These are phyloP conservation scores for Vollenhovia emeryi DNA, from an alignment of 1,140 invertebrate species.

Conservation along the genomic window DNA sequence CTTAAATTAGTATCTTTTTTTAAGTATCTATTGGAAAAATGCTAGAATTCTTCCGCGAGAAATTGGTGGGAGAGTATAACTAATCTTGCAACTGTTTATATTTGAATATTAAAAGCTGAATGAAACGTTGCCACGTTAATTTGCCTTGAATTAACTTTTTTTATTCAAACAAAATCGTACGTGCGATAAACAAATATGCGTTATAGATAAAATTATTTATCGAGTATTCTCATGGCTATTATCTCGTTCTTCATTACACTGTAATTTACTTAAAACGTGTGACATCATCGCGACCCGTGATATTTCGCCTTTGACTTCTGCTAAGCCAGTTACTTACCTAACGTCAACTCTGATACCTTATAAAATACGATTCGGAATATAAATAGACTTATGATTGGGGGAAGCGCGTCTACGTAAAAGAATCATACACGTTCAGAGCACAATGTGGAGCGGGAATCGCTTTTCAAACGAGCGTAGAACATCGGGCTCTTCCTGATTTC, in stretches of 20 bases:
- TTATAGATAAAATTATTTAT: neutral
- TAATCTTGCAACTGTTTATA: neutral
- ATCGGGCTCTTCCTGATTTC: neutral
- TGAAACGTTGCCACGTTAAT: neutral
- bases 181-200: neutral
- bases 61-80: neutral
- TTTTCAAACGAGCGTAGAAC: neutral
- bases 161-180: neutral
- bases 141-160: neutral
- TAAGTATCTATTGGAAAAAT: neutral
- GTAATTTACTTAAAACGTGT: neutral
- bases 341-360: conserved; percentile 8
- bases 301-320: conserved; percentile 12
- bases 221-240: neutral
- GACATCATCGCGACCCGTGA: neutral
- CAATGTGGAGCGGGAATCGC: neutral
- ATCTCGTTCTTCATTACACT: neutral
- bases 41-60: neutral
- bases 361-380: conserved; percentile 19
- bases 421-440: neutral
- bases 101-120: neutral
- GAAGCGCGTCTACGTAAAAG: neutral
- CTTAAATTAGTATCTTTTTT: neutral
- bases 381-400: conserved; percentile 11
- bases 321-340: conserved; percentile 6